Conservation (phyloP, 2,797 vertebrate genomes). For the Apogon talboti region DNA sequence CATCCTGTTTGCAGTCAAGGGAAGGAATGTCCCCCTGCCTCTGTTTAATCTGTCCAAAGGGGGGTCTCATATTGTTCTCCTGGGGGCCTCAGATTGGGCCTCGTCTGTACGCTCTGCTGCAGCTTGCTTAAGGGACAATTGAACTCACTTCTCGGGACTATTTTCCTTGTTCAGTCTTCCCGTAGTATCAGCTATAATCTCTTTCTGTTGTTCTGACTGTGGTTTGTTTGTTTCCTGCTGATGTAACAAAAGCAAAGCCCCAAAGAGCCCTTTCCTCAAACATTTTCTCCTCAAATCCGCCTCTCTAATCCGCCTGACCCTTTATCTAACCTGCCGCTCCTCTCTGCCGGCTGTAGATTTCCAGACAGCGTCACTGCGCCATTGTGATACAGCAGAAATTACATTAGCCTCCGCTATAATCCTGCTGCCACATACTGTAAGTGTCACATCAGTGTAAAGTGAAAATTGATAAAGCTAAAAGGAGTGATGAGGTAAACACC, state of each 20-base stretch:
- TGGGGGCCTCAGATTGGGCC: conserved; percentile 46
- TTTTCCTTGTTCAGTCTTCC: conserved; percentile 46
- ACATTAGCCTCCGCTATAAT: conserved; percentile 35
- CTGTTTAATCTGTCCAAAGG: conserved; percentile 68
- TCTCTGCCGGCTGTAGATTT: conserved; percentile 35
- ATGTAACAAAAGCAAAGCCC: conserved; percentile 69
- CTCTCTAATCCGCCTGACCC: conserved; percentile 54
- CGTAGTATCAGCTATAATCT: conserved; percentile 66
- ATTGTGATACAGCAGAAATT: conserved; percentile 40
- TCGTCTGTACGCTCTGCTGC: conserved; percentile 49
- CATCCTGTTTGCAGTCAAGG: conserved; percentile 64
- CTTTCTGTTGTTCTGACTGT: conserved; percentile 51
- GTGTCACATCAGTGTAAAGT: conserved; percentile 6
- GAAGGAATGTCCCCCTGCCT: conserved; percentile 75
- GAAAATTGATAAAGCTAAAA: conserved; percentile 30
- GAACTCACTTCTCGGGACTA: conserved; percentile 52
- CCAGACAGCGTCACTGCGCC: background rate
- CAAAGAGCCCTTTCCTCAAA: conserved; percentile 52
- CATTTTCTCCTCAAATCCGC: conserved; percentile 61
- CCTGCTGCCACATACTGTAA: background rate
- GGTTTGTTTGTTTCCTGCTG: conserved; percentile 69
- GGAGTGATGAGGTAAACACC: conserved; percentile 24
- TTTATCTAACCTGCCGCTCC: conserved; percentile 44
- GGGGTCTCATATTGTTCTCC: conserved; percentile 68
- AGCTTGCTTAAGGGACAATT: conserved; percentile 59